Conservation (phyloP, 2,888 invertebrate species). For the Pegoplata infirma region DNA sequence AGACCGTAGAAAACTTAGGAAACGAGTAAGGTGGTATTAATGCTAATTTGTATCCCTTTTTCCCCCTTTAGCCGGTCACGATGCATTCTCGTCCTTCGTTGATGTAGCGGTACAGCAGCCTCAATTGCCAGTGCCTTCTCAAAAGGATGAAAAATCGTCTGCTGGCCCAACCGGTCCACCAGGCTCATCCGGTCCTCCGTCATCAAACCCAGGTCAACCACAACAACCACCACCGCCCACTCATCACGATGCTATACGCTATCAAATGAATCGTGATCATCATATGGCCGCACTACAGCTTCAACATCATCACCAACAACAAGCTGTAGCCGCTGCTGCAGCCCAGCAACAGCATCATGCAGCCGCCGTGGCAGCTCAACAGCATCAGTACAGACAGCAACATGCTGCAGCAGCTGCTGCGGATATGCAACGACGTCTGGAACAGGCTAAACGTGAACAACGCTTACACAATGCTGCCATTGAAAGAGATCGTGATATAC, state of each 20-base stretch:
- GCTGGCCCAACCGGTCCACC: conserved; percentile 62
- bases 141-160: conserved; percentile 77
- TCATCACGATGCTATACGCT: conserved; percentile 75
- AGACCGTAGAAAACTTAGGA: conserved; percentile 61
- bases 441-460: conserved; percentile 71
- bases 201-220: conserved; percentile 53
- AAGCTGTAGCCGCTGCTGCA: conserved; percentile 74
- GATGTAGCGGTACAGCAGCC: conserved; percentile 95
- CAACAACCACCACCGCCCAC: conserved; percentile 67
- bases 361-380: conserved; percentile 73
- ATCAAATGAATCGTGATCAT: conserved; percentile 80
- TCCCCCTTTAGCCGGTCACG: conserved; percentile 81
- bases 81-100: conserved; percentile 91
- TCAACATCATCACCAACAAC: conserved; percentile 73
- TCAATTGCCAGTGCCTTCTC: conserved; percentile 90
- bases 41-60: conserved; percentile 46
- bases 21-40: conserved; percentile 40
- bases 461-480: conserved; percentile 70
- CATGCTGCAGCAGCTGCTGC: conserved; percentile 66
- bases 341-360: conserved; percentile 71
- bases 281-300: conserved; percentile 77
- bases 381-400: conserved; percentile 72
- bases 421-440: conserved; percentile 71
- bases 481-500: conserved; percentile 75
- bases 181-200: conserved; percentile 47